A percentile compares a stretch with the other conserved stretches of the same genome.
phyloP scores from a whole-genome alignment of 2,113 vertebrate genomes.

The Microtus montanus region DNA sequence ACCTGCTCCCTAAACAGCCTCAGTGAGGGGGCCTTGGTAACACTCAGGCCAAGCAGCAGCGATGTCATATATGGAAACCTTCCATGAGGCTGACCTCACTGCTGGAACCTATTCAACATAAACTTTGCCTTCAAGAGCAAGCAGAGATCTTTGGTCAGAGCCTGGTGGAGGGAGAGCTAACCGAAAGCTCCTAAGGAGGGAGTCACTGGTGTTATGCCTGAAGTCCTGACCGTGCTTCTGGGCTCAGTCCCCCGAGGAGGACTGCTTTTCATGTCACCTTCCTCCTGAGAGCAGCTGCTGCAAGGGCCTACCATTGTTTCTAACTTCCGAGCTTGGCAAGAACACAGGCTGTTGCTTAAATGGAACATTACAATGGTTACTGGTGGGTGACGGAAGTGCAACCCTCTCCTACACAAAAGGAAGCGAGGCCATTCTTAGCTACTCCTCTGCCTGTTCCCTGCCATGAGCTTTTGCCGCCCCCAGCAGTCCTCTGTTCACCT shows the following conservation, averaged over 20 bases:
- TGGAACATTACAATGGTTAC: slow-evolving; percentile 17
- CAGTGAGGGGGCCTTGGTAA: slow-evolving; percentile 51
- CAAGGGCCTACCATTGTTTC: not conserved
- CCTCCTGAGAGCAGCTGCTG: not conserved
- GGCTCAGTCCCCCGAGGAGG: not conserved
- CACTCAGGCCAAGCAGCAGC: not conserved
- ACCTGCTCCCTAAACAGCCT: slow-evolving; percentile 60
- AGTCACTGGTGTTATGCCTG: not conserved
- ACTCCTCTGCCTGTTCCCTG: slow-evolving; percentile 12
- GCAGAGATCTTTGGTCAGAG: slow-evolving; percentile 31
- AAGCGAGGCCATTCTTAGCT: slow-evolving; percentile 50
- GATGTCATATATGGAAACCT: slow-evolving; percentile 80
- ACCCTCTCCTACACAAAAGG: not conserved
- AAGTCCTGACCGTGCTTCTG: not conserved
- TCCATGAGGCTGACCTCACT: slow-evolving; percentile 76
- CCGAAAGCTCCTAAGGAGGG: slow-evolving; percentile 23
- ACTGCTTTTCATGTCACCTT: not conserved
- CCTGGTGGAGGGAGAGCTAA: not conserved
- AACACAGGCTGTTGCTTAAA: not conserved
- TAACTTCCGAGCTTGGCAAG: not conserved
- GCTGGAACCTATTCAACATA: slow-evolving; percentile 64
- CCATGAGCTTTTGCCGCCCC: not conserved
- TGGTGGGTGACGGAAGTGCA: slow-evolving; percentile 24
- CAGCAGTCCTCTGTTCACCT: not conserved
- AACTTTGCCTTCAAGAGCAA: slow-evolving; percentile 29